Evolutionary conservation across 2,888 invertebrate species (phyloP), one percentile per base, ranked within the genome.

Genomic region (Koerneria pararmatus): DNA sequence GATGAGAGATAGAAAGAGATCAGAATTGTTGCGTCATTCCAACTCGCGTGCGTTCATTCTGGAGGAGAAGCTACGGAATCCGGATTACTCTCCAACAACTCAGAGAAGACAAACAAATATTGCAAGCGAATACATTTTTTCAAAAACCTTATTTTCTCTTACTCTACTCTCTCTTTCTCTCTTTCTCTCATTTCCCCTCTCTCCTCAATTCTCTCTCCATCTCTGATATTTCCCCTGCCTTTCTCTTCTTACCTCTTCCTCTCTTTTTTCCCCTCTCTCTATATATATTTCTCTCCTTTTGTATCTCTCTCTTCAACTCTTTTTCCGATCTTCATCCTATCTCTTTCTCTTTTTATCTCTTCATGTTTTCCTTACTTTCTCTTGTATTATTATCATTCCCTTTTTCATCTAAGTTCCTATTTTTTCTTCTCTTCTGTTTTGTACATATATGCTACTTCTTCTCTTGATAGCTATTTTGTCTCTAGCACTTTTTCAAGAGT

Each of bases 341-440:
- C 46, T 41, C 46, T 41, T 41, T 41, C 46, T n/a, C n/a, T 41
- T 11, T 41, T 41, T 41, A 11, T n/a, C n/a, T 41, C 46, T 41
- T n/a, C 11, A 41, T n/a, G 46, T 41, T 41, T 41, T n/a, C 11
- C 11, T n/a, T 41, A 41, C 11, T 41, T 11, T 41, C n/a, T n/a
- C 46, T 15, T 41, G 11, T 11, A 15, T 41, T 11, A 41, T 41
- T 41, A n/a, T 11, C 11, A 41, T 41, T 41, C 46, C 11, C n/a
- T n/a, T 41, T n/a, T 41, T 41, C 46, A 15, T 41, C 46, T n/a
- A 41, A 11, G 46, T 41, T 41, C 46, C 11, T n/a, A 41, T 41
- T 41, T n/a, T 15, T 41, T 41, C 46, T 41, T n/a, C n/a, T 41
- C 46, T n/a, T 41, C 46, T 41, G 46, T 41, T 41, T n/a, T 41